phyloP scores from a whole-genome alignment of 2,888 invertebrate species.

The Trichacis sp. region DNA sequence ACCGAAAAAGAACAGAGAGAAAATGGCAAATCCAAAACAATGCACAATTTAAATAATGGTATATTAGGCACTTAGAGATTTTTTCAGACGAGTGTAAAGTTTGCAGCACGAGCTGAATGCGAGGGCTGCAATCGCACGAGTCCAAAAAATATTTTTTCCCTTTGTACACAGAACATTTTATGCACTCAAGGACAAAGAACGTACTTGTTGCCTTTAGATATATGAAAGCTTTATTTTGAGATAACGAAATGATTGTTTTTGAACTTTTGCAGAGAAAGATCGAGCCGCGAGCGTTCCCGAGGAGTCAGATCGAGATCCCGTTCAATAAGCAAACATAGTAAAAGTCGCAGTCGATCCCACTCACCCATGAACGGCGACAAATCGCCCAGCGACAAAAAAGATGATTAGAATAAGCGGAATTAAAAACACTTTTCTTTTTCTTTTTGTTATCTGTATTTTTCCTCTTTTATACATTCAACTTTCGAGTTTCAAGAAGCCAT shows the following conservation, averaged over 20 bases:
- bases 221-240: too few species aligned
- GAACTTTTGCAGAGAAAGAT: slow-evolving; percentile 59
- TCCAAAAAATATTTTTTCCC: too few species aligned
- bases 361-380: slow-evolving; percentile 68
- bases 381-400: slow-evolving; percentile 64
- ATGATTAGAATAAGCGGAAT: slow-evolving; percentile 54
- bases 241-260: too few species aligned
- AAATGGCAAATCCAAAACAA: slow-evolving; percentile 26
- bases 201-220: too few species aligned
- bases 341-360: slow-evolving; percentile 65
- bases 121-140: too few species aligned
- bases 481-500: slow-evolving; percentile 58
- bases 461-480: slow-evolving; percentile 46
- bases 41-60: not conserved
- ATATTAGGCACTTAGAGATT: slow-evolving; percentile 5
- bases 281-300: slow-evolving; percentile 66
- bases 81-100: too few species aligned
- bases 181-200: too few species aligned
- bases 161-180: too few species aligned
- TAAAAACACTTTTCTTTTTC: slow-evolving; percentile 36
- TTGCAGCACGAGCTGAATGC: too few species aligned
- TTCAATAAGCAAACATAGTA: slow-evolving; percentile 67
- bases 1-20: slow-evolving; percentile 31
- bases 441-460: slow-evolving; percentile 43
- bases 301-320: slow-evolving; percentile 66